Evolutionary conservation across 2,797 vertebrate genomes (phyloP), one percentile per base, ranked within the genome.

Genomic region (Poecilia wingei): DNA sequence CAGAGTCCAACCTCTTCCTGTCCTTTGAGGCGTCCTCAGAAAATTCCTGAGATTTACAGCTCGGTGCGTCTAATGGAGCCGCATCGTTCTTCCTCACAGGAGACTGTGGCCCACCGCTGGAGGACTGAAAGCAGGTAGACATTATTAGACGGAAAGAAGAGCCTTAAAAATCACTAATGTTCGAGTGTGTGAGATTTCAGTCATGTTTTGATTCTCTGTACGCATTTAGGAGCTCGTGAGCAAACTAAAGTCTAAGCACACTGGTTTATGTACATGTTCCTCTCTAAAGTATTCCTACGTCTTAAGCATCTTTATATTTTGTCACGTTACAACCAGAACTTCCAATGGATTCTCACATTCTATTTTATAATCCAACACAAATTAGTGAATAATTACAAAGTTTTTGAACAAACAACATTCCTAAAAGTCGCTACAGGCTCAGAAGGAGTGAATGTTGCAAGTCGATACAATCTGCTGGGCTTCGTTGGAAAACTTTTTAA

Each of bases 71-170:
- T 84, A 88, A 93, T 84, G 83, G 96, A 73, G 91, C 90, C 1
- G 81, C 86, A 25, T 89, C 82, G 2, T 88, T 92, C 76, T 57
- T 94, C 78, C 92, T 92, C 8, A 88, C 81, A 13, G 95, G 96
- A 33, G 96, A 96, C 84, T 88, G 97, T 28, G 94, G 95, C 74
- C 91, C 95, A 86, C 95, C 95, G 90, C 96, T 97, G n/a, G 96
- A 97, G 79, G 96, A 95, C 98, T 99, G 92, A 59, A 80, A 78
- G 89, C n/a, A 89, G 16, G 75, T n/a, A 8, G 20, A 31, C 9
- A 77, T 75, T 2, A 74, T 80, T 75, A 59, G 4, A 75, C 1
- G 0, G 9, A 43, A 25, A 64, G 43, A 25, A 64, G 6, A 33
- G 43, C 4, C 6, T 46, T 7, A 46, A 64, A 64, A 57, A 61